Conservation (phyloP, 2,888 invertebrate species). For the Drosophila longiperda region DNA sequence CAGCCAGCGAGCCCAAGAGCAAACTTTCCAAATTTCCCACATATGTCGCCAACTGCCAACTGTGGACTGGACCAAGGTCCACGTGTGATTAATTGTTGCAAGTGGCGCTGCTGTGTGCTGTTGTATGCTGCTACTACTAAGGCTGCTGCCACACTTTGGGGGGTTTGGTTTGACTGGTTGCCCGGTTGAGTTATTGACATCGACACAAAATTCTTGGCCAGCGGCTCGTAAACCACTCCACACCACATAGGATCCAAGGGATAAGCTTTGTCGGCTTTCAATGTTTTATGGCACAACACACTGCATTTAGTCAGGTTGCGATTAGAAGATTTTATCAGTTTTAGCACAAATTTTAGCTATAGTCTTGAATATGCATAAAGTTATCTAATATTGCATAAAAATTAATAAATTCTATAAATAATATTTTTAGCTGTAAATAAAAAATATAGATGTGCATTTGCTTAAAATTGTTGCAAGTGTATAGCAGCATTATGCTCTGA, state of each 20-base stretch:
- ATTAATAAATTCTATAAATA: neutral
- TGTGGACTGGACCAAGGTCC: slow-evolving; percentile 44
- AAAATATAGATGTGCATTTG: neutral
- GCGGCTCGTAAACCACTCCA: slow-evolving; percentile 58
- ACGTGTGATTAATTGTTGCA: slow-evolving; percentile 72
- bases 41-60: slow-evolving; percentile 66
- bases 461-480: neutral
- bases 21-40: slow-evolving; percentile 72
- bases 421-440: neutral
- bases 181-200: slow-evolving; percentile 64
- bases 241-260: slow-evolving; percentile 25
- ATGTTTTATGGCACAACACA: slow-evolving; percentile 25
- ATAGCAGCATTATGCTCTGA: slow-evolving; percentile 1
- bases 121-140: slow-evolving; percentile 19
- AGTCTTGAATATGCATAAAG: too few species aligned
- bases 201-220: slow-evolving; percentile 62
- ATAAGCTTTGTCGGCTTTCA: slow-evolving; percentile 4
- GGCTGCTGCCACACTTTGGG: neutral
- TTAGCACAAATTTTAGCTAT: neutral
- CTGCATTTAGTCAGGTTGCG: slow-evolving; percentile 2
- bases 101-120: slow-evolving; percentile 37
- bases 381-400: neutral
- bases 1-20: neutral
- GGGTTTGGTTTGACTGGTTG: slow-evolving; percentile 10
- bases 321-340: slow-evolving; percentile 4